Percentiles rank a stretch among this genome's conserved stretches.
Evolutionary conservation across 2,113 vertebrate species (phyloP).

Genomic region (Paralichthys olivaceus): DNA sequence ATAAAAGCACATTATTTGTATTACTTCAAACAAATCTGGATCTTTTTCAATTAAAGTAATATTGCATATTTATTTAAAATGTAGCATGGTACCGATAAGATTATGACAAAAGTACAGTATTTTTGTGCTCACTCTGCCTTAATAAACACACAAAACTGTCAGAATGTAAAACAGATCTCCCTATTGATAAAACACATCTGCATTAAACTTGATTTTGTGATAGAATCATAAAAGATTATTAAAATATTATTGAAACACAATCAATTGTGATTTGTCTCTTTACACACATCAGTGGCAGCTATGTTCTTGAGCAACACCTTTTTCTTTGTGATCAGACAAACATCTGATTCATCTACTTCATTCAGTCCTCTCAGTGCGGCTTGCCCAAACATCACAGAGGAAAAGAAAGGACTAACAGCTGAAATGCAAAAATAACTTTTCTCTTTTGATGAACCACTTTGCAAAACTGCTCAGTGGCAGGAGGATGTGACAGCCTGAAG

Average conservation of each 20-base stretch:
- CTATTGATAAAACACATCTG: too few species aligned
- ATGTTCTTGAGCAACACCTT: not conserved
- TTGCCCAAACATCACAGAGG: not conserved
- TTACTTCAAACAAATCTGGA: too few species aligned
- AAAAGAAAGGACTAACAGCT: not conserved
- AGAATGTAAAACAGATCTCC: too few species aligned
- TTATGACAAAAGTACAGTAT: too few species aligned
- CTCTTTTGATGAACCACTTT: conserved; percentile 35
- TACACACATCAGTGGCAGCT: not conserved
- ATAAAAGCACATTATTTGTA: not conserved
- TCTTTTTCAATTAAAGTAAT: too few species aligned
- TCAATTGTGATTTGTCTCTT: not conserved
- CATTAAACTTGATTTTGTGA: too few species aligned
- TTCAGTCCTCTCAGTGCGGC: not conserved
- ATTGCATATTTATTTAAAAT: too few species aligned
- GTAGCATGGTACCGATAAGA: too few species aligned
- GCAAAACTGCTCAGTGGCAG: conserved; percentile 15
- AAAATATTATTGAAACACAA: too few species aligned
- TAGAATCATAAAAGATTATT: too few species aligned
- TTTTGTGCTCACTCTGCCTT: too few species aligned
- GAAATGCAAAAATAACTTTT: conserved; percentile 12
- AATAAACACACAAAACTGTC: too few species aligned
- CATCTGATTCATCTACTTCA: not conserved
- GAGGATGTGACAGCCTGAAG: conserved; percentile 19
- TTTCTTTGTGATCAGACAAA: not conserved